These are phyloP conservation scores for Pan troglodytes DNA, from an alignment of 2,113 vertebrate species.

Conservation along the genomic window DNA sequence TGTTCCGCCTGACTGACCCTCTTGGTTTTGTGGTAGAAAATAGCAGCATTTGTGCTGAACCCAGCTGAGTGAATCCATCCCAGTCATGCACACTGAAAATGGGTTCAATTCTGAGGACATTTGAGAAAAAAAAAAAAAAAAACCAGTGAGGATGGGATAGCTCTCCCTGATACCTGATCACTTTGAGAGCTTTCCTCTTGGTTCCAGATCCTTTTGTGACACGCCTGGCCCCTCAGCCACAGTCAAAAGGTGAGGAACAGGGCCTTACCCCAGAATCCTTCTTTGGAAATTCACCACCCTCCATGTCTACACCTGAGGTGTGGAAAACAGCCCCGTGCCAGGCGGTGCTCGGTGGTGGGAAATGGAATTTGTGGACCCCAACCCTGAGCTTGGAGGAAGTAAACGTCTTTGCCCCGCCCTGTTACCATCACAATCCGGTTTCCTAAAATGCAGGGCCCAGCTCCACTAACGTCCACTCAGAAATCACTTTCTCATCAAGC, in stretches of 20 bases:
- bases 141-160: rapidly evolving
- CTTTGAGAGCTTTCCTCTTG: background rate
- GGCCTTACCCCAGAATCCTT: no score
- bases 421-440: background rate
- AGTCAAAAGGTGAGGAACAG: background rate
- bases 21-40: background rate
- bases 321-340: background rate
- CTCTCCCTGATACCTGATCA: background rate
- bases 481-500: constrained; percentile 60
- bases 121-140: background rate
- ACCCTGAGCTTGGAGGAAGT: background rate
- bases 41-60: background rate
- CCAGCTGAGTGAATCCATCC: background rate
- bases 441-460: background rate
- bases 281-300: background rate
- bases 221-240: background rate
- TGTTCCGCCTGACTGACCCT: rapidly evolving
- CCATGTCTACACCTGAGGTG: rapidly evolving
- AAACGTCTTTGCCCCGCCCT: background rate
- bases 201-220: background rate
- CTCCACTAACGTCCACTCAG: background rate
- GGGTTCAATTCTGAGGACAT: background rate
- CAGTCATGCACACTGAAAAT: background rate
- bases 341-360: background rate
- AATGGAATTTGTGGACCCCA: background rate